A percentile compares a stretch with the other conserved stretches of the same genome.
phyloP scores from a whole-genome alignment of 2,888 invertebrate genomes.

The Diabrotica balteata region DNA sequence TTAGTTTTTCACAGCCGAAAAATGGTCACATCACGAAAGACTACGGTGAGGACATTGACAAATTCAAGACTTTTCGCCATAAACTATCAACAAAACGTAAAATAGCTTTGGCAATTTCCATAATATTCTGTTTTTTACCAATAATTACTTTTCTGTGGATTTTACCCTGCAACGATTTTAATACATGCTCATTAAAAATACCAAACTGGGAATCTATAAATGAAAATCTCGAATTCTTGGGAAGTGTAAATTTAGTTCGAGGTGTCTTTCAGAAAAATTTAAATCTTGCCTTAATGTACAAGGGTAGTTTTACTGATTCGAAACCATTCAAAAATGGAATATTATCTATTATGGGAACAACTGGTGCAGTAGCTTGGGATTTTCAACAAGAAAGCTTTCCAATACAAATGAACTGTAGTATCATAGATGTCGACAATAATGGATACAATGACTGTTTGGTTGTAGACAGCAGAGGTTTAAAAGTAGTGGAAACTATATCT shows the following conservation, averaged over 20 bases:
- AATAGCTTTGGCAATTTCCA: constrained; percentile 73
- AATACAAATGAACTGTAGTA: constrained; percentile 74
- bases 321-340: constrained; percentile 60
- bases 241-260: constrained; percentile 73
- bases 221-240: constrained; percentile 73
- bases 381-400: constrained; percentile 74
- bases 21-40: constrained; percentile 45
- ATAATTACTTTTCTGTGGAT: constrained; percentile 78
- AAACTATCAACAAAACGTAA: constrained; percentile 73
- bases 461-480: constrained; percentile 73
- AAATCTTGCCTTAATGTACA: constrained; percentile 77
- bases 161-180: constrained; percentile 75
- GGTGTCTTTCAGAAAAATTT: constrained; percentile 70
- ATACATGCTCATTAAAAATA: constrained; percentile 71
- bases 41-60: constrained; percentile 44
- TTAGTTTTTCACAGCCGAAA: constrained; percentile 36
- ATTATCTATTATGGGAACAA: constrained; percentile 54
- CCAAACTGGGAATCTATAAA: constrained; percentile 74
- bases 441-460: constrained; percentile 78
- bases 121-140: constrained; percentile 74
- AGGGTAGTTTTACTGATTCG: constrained; percentile 70
- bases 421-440: constrained; percentile 76
- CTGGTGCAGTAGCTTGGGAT: constrained; percentile 78
- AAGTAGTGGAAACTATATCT: constrained; percentile 68
- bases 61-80: constrained; percentile 45